phyloP scores from a whole-genome alignment of 2,113 vertebrate species.

The Gila orcuttii region DNA sequence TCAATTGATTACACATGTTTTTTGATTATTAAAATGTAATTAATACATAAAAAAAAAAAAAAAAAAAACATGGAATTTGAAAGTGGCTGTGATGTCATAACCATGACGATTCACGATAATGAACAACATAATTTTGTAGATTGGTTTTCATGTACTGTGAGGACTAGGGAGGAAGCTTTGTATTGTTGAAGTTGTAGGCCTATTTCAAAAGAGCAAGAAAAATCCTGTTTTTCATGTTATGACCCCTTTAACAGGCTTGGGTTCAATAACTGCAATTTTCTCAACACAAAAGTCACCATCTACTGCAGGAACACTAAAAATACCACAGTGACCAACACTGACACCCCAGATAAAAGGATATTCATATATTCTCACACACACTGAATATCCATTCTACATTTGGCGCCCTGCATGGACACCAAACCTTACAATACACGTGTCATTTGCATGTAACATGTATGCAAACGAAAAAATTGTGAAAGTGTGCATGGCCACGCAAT shows the following conservation, averaged over 20 bases:
- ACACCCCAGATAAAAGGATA: constrained; percentile 26
- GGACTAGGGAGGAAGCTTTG: neutral
- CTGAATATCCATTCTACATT: constrained; percentile 10
- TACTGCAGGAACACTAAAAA: neutral
- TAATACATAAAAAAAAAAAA: neutral
- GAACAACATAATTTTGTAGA: neutral
- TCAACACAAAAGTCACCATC: neutral
- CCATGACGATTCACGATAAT: neutral
- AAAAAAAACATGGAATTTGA: no score
- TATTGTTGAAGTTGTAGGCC: neutral
- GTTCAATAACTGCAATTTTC: neutral
- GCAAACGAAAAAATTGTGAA: neutral
- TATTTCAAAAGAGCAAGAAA: neutral
- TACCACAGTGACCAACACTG: constrained; percentile 18
- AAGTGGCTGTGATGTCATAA: neutral
- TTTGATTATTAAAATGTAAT: neutral
- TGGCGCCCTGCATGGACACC: neutral
- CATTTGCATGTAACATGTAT: constrained; percentile 46
- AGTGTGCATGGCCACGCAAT: neutral
- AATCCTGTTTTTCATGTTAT: neutral
- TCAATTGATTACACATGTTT: neutral
- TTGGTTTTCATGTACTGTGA: neutral
- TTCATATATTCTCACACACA: neutral
- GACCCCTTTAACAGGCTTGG: constrained; percentile 6
- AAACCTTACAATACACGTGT: neutral